Conservation (phyloP, 2,888 invertebrate genomes). For the Ethmia dodecea region DNA sequence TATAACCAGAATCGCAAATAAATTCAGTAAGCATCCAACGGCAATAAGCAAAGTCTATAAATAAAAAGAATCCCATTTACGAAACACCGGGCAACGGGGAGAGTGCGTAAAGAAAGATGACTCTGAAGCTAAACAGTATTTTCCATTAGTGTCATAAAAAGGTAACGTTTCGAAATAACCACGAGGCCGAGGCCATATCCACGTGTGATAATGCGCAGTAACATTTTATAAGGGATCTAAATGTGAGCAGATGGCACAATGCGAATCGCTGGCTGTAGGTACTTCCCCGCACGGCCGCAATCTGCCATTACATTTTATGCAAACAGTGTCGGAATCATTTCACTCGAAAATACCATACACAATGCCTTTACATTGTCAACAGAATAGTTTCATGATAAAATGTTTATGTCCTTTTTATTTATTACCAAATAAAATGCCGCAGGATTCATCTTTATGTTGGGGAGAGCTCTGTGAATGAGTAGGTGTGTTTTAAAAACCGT, state of each 20-base stretch:
- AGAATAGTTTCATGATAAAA: conserved; percentile 22
- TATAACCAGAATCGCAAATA: too few relatives aligned
- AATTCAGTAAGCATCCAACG: neutral
- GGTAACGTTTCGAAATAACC: conserved; percentile 66
- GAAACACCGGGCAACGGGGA: conserved; percentile 2
- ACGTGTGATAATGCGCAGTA: conserved; percentile 73
- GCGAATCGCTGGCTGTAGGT: conserved; percentile 62
- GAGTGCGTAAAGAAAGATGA: conserved; percentile 16
- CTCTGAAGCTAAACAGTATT: conserved; percentile 56
- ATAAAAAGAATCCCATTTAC: conserved; percentile 10
- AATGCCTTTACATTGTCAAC: conserved; percentile 18
- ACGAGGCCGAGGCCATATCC: conserved; percentile 55
- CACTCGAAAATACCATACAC: conserved; percentile 43
- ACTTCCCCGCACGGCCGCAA: conserved; percentile 62
- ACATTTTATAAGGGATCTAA: conserved; percentile 75
- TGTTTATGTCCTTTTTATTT: too few relatives aligned
- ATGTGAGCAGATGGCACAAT: conserved; percentile 73
- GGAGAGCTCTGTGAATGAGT: too few relatives aligned
- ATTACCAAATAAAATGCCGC: too few relatives aligned
- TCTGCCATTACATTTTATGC: conserved; percentile 73
- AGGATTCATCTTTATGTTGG: too few relatives aligned
- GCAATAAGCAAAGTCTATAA: conserved; percentile 1
- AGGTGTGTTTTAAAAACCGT: too few relatives aligned
- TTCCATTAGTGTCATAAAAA: conserved; percentile 72
- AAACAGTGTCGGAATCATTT: conserved; percentile 62